These are phyloP conservation scores for Lophius piscatorius DNA, from an alignment of 2,113 vertebrate species.

Conservation along the genomic window DNA sequence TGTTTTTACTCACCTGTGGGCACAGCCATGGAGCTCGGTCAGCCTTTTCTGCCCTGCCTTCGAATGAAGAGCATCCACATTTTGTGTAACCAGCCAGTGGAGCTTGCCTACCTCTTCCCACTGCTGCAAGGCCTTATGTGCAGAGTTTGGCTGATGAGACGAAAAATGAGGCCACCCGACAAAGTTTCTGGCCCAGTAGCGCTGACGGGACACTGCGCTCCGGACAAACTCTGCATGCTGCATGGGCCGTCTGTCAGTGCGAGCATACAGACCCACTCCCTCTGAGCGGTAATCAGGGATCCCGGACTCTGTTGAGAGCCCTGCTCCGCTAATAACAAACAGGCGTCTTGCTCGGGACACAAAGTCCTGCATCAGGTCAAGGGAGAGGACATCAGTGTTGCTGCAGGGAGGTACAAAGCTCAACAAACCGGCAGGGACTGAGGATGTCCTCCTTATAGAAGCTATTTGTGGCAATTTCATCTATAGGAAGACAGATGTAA, in stretches of 20 bases:
- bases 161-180: slow-evolving; percentile 95
- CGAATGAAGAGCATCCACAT: slow-evolving; percentile 93
- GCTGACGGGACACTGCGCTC: slow-evolving; percentile 86
- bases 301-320: slow-evolving; percentile 94
- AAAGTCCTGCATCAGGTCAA: slow-evolving; percentile 87
- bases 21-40: slow-evolving; percentile 92
- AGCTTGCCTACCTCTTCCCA: slow-evolving; percentile 90
- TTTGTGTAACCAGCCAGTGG: slow-evolving; percentile 96
- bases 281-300: slow-evolving; percentile 97
- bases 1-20: slow-evolving; percentile 87
- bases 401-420: slow-evolving; percentile 88
- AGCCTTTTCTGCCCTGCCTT: slow-evolving; percentile 89
- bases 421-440: slow-evolving; percentile 31
- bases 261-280: slow-evolving; percentile 90
- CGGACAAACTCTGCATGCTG: slow-evolving; percentile 87
- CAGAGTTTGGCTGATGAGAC: slow-evolving; percentile 86
- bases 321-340: slow-evolving; percentile 91
- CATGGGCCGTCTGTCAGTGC: slow-evolving; percentile 87
- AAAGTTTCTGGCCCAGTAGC: slow-evolving; percentile 97
- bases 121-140: slow-evolving; percentile 82
- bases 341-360: slow-evolving; percentile 82
- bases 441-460: slow-evolving; percentile 41
- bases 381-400: slow-evolving; percentile 72
- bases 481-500: slow-evolving; percentile 29
- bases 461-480: slow-evolving; percentile 60